Percentiles rank a stretch among this genome's conserved stretches.
phyloP scores from a whole-genome alignment of 2,113 vertebrate genomes.

The Meleagris gallopavo region DNA sequence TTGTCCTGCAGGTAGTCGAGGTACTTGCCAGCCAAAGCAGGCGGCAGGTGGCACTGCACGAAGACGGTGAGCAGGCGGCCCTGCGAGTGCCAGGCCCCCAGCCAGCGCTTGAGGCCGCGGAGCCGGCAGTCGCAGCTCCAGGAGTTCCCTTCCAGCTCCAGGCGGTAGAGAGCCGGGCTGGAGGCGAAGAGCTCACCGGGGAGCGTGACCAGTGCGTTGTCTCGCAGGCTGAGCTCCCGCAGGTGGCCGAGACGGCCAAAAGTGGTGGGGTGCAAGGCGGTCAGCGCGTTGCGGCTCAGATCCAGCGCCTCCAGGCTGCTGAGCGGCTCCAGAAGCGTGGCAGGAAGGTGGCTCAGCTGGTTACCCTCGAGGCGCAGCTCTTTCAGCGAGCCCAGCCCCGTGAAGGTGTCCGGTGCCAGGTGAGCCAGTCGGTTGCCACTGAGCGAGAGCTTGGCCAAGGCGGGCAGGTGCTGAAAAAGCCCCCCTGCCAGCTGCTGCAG shows the following conservation, averaged over 20 bases:
- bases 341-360: slow-evolving; percentile 83
- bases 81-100: slow-evolving; percentile 85
- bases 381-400: slow-evolving; percentile 84
- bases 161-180: slow-evolving; percentile 83
- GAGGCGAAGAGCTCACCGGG: slow-evolving; percentile 85
- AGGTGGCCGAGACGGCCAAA: slow-evolving; percentile 82
- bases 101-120: slow-evolving; percentile 87
- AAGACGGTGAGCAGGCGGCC: slow-evolving; percentile 89
- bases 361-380: slow-evolving; percentile 90
- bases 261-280: slow-evolving; percentile 76
- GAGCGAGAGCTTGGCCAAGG: slow-evolving; percentile 87
- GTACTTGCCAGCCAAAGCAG: slow-evolving; percentile 86
- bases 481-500: slow-evolving; percentile 82
- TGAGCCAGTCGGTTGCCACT: slow-evolving; percentile 86
- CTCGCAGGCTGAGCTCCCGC: slow-evolving; percentile 87
- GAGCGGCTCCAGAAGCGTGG: slow-evolving; percentile 85
- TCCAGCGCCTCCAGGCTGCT: slow-evolving; percentile 87
- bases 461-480: slow-evolving; percentile 88
- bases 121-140: slow-evolving; percentile 95
- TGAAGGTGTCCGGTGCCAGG: slow-evolving; percentile 83
- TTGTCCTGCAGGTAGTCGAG: slow-evolving; percentile 89
- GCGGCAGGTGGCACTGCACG: slow-evolving; percentile 88
- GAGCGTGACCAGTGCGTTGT: slow-evolving; percentile 87
- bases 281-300: slow-evolving; percentile 87
- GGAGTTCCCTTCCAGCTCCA: slow-evolving; percentile 91